A percentile compares a stretch with the other conserved stretches of the same genome.
phyloP scores from a whole-genome alignment of 2,797 vertebrate species.

The Manis pentadactyla region DNA sequence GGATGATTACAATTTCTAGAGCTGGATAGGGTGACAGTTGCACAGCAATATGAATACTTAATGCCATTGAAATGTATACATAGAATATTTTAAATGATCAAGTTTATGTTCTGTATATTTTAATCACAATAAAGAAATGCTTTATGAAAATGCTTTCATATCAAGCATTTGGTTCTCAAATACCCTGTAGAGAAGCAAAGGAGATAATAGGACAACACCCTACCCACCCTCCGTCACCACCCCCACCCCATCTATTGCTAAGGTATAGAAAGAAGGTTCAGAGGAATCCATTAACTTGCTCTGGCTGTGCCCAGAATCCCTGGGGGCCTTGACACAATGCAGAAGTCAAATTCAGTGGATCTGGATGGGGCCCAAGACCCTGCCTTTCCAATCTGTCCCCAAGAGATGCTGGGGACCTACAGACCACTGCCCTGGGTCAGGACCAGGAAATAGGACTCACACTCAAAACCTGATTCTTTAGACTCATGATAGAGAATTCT shows the following conservation, averaged over 20 bases:
- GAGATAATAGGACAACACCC: neutral
- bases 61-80: neutral
- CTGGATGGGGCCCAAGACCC: neutral
- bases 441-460: neutral
- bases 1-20: neutral
- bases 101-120: neutral
- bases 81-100: neutral
- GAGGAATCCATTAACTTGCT: neutral
- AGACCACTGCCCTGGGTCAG: neutral
- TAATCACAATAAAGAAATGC: neutral
- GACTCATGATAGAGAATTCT: neutral
- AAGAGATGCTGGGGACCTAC: neutral
- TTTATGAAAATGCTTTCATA: slow-evolving; percentile 1
- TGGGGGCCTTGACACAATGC: neutral
- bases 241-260: neutral
- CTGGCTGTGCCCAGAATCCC: neutral
- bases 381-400: neutral
- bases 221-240: too few relatives aligned
- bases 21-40: neutral
- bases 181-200: neutral
- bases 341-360: neutral
- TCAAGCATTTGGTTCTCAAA: neutral
- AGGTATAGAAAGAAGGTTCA: neutral
- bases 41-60: neutral
- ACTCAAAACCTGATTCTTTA: neutral